Evolutionary conservation across 2,888 invertebrate species (phyloP).

Genomic region (Ennomos erosarius): DNA sequence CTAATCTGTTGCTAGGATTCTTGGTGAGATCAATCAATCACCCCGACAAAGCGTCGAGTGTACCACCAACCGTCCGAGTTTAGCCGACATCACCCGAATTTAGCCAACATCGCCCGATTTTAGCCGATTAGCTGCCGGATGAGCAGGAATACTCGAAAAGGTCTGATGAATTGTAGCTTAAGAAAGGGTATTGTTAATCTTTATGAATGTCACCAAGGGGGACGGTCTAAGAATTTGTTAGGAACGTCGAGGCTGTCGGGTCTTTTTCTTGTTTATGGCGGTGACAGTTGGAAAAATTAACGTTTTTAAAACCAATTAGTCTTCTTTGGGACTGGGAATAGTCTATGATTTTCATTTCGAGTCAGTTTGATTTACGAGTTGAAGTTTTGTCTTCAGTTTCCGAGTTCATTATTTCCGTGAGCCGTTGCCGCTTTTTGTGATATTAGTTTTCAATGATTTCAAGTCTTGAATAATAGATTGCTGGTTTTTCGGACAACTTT

Average conservation of each 20-base stretch:
- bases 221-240: conserved; percentile 31
- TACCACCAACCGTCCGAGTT: conserved; percentile 42
- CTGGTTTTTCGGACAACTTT: no score
- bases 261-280: conserved; percentile 17
- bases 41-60: conserved; percentile 54
- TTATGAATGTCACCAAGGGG: conserved; percentile 39
- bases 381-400: conserved; percentile 17
- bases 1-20: conserved; percentile 52
- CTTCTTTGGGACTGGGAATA: neutral
- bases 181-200: conserved; percentile 43
- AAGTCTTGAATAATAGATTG: no score
- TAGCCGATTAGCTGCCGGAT: conserved; percentile 54
- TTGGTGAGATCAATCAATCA: conserved; percentile 59
- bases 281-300: conserved; percentile 19
- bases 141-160: conserved; percentile 45
- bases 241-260: conserved; percentile 15
- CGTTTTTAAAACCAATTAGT: conserved; percentile 20
- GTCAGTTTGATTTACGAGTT: conserved; percentile 19
- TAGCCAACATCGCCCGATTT: conserved; percentile 47
- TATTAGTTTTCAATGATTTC: neutral
- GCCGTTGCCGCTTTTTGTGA: neutral
- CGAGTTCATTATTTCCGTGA: conserved; percentile 9
- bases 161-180: conserved; percentile 51
- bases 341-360: conserved; percentile 15
- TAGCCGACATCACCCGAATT: conserved; percentile 42